These are phyloP conservation scores for Drosophila nigricruria DNA, from an alignment of 2,888 invertebrate species.

Conservation along the genomic window DNA sequence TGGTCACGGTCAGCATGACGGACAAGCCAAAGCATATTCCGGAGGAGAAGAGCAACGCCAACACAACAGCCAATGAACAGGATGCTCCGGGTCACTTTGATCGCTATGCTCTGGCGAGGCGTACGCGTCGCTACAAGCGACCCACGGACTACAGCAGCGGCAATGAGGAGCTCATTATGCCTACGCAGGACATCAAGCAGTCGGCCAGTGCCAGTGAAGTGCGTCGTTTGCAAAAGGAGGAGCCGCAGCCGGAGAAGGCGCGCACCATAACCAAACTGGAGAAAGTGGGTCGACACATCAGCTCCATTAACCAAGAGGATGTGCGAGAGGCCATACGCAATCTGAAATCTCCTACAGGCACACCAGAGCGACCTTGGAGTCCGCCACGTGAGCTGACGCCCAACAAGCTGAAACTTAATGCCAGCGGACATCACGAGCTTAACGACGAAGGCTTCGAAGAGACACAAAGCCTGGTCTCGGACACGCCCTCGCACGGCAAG, in stretches of 20 bases:
- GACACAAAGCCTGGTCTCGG: constrained; percentile 94
- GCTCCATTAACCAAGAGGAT: constrained; percentile 90
- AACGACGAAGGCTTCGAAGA: constrained; percentile 97
- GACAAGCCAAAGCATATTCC: constrained; percentile 59
- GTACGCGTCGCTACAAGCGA: constrained; percentile 92
- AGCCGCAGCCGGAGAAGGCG: constrained; percentile 83
- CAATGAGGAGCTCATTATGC: constrained; percentile 87
- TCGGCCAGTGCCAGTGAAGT: constrained; percentile 67
- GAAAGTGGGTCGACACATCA: constrained; percentile 88
- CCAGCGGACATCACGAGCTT: constrained; percentile 86
- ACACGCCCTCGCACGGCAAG: constrained; percentile 92
- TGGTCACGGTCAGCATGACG: constrained; percentile 74
- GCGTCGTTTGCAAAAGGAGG: constrained; percentile 46
- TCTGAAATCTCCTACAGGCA: constrained; percentile 88
- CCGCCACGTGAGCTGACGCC: constrained; percentile 83
- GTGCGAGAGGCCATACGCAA: constrained; percentile 89
- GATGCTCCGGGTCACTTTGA: constrained; percentile 91
- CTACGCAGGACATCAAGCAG: constrained; percentile 72
- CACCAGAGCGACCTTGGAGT: constrained; percentile 88
- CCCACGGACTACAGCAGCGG: constrained; percentile 87
- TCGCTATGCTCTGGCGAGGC: constrained; percentile 92
- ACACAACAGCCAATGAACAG: constrained; percentile 46
- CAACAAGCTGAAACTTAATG: constrained; percentile 69
- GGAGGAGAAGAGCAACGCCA: constrained; percentile 33
- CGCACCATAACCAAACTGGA: constrained; percentile 83